phyloP scores from a whole-genome alignment of 2,797 vertebrate species.

The Lacerta agilis region DNA sequence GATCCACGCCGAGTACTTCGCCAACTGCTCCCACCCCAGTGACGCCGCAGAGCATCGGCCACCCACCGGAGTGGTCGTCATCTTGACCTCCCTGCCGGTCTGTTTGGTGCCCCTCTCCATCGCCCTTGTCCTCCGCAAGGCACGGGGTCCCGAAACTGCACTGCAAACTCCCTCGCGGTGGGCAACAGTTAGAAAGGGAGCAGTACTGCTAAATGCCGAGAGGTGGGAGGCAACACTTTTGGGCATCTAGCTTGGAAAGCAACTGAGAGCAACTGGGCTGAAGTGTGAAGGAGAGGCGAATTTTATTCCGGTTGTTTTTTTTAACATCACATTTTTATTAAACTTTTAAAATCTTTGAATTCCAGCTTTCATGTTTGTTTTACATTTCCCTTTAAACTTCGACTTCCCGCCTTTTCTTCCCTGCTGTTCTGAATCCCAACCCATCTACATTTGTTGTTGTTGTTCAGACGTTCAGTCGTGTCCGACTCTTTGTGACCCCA shows the following conservation, averaged over 20 bases:
- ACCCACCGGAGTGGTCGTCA: conserved; percentile 73
- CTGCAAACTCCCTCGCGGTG: neutral
- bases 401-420: too few species aligned
- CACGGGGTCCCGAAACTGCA: conserved; percentile 55
- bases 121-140: conserved; percentile 81
- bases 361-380: too few species aligned
- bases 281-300: neutral
- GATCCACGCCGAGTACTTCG: conserved; percentile 78
- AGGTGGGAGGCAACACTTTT: neutral
- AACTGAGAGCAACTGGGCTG: neutral
- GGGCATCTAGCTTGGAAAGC: neutral
- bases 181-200: neutral
- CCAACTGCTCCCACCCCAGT: conserved; percentile 74
- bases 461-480: too few species aligned
- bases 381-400: too few species aligned
- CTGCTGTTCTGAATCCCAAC: too few species aligned
- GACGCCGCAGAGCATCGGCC: conserved; percentile 71
- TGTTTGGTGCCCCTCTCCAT: conserved; percentile 84
- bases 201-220: neutral
- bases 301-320: too few species aligned
- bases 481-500: too few species aligned
- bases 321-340: too few species aligned
- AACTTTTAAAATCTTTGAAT: too few species aligned
- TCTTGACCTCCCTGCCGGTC: conserved; percentile 82
- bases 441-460: too few species aligned